phyloP scores from a whole-genome alignment of 2,113 vertebrate genomes.

The Actenoides hombroni region DNA sequence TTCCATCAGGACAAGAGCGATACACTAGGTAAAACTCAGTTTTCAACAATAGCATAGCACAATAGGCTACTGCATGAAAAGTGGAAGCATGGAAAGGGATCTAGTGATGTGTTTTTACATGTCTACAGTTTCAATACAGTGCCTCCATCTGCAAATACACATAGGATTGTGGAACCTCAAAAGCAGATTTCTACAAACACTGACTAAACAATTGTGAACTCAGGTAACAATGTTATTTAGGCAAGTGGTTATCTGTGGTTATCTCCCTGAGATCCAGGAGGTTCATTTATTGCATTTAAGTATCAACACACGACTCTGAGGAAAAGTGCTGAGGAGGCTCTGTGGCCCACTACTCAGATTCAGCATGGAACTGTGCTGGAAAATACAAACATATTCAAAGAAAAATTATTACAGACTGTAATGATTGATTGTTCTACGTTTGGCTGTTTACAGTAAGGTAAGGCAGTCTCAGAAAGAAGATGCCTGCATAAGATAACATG shows the following conservation, averaged over 20 bases:
- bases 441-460: too few relatives aligned
- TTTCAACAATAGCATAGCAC: not conserved
- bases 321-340: not conserved
- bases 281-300: not conserved
- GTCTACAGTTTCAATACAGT: not conserved
- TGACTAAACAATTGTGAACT: not conserved
- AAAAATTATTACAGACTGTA: not conserved
- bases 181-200: not conserved
- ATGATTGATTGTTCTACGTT: too few relatives aligned
- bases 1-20: not conserved
- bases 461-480: too few relatives aligned
- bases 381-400: not conserved
- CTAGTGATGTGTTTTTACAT: not conserved
- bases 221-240: not conserved
- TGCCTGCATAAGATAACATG: too few relatives aligned
- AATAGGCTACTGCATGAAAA: not conserved
- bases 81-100: not conserved
- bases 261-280: not conserved
- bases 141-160: not conserved
- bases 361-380: not conserved
- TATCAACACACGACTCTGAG: not conserved
- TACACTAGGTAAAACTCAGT: not conserved
- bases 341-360: not conserved
- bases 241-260: not conserved
- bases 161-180: not conserved